Evolutionary conservation across 2,113 vertebrate genomes (phyloP), one percentile per base, ranked within the genome.

Genomic region (Vicugna pacos): DNA sequence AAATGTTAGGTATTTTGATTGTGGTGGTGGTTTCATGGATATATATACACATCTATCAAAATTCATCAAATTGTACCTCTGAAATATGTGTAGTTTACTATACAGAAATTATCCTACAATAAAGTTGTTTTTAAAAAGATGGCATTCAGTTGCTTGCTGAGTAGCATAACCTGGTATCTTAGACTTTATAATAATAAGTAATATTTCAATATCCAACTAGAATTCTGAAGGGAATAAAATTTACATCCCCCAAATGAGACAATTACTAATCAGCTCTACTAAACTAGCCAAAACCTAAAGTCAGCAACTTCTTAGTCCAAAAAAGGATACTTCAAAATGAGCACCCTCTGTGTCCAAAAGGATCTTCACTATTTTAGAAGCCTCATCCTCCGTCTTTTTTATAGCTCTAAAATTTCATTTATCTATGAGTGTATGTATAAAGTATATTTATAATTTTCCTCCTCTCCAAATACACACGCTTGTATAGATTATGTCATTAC

Each of bases 171-270:
- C 52, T 87, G 32, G 73, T 93, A n/a, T 91, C 50, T 89, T 52
- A 92, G 62, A 75, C 70, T 92, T 96, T 77, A 64, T 56, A 67
- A 93, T 73, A 83, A 86, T 69, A 84, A 91, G 70, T 77, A 89
- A 9, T 79, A 50, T 58, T 97, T 98, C 0, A 0, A 0, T 79
- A 80, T 91, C 56, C 85, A 52, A 50, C 15, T 97, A 80, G 65
- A 92, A 50, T 97, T 98, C 91, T 93, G 42, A 96, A 89, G 84
- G 95, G 70, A 95, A 88, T 64, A 70, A 91, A 95, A 60, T 52
- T 22, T 58, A 42, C 3, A 96, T 95, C 46, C 35, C 76, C 42
- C 54, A 70, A 90, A 93, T 67, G 22, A 75, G 20, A 72, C 35
- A 19, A 0, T 32, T 97, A 84, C 95, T 2, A 10, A 46, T 79